phyloP scores from a whole-genome alignment of 1,140 invertebrate species.

The Calliphora vicina region DNA sequence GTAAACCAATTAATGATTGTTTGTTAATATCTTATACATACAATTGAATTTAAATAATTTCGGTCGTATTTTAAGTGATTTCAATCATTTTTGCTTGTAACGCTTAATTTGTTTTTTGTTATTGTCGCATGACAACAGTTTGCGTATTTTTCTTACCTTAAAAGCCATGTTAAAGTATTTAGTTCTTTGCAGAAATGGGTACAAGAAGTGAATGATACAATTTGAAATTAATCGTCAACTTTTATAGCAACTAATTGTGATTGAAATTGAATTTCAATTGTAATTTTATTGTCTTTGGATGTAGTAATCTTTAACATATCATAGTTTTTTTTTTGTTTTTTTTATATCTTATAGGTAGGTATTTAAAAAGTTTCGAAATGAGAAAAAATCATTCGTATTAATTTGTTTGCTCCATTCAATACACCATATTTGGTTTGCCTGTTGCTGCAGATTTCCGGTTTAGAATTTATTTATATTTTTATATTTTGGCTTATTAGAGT shows the following conservation, averaged over 20 bases:
- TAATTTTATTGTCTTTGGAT: neutral
- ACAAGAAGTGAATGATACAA: conserved; percentile 54
- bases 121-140: neutral
- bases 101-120: neutral
- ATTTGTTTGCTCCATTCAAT: no score
- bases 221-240: conserved; percentile 43
- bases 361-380: no score
- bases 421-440: no score
- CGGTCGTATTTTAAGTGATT: neutral
- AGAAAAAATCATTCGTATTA: no score
- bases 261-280: conserved; percentile 17
- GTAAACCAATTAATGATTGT: neutral
- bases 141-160: conserved; percentile 48
- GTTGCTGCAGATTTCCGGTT: no score
- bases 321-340: no score
- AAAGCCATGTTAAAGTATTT: conserved; percentile 50
- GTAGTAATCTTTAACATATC: no score
- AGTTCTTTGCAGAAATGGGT: conserved; percentile 55
- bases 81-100: conserved; percentile 10
- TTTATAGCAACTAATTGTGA: conserved; percentile 45
- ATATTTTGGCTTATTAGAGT: no score
- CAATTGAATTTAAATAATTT: neutral
- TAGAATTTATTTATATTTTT: no score
- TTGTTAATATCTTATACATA: no score
- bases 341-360: no score